phyloP scores from a whole-genome alignment of 2,797 vertebrate genomes.

The Serranus cabrilla region DNA sequence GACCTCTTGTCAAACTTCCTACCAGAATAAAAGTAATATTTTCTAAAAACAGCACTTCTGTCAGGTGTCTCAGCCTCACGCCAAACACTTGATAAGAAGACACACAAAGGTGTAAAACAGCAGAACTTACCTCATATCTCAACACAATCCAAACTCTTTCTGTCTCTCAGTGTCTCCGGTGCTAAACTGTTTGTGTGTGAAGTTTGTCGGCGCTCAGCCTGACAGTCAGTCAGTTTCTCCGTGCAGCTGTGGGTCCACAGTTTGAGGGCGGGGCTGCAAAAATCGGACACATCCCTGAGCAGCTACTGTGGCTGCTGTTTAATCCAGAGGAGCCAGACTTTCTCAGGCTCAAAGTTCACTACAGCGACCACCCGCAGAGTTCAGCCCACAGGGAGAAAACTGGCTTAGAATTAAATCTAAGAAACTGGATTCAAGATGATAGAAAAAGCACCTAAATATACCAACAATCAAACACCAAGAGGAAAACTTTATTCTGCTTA shows the following conservation, averaged over 20 bases:
- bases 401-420: too few relatives aligned
- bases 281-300: constrained; percentile 45
- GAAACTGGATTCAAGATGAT: too few relatives aligned
- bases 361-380: constrained; percentile 9
- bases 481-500: background rate
- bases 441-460: too few relatives aligned
- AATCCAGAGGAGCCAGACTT: constrained; percentile 7
- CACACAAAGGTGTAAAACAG: background rate
- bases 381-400: background rate
- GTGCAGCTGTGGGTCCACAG: constrained; percentile 38
- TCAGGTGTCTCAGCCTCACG: constrained; percentile 49
- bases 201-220: constrained; percentile 31
- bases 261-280: constrained; percentile 69
- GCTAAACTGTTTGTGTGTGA: background rate
- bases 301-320: constrained; percentile 35
- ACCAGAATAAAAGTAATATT: background rate
- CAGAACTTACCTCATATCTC: constrained; percentile 39
- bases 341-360: constrained; percentile 1
- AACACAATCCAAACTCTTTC: background rate
- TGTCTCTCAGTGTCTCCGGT: background rate
- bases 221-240: constrained; percentile 39
- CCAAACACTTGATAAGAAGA: background rate
- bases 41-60: background rate
- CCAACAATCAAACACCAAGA: background rate
- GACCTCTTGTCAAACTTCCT: background rate